Evolutionary conservation across 2,888 invertebrate species (phyloP).

Genomic region (Eumacrocentrus americanus): DNA sequence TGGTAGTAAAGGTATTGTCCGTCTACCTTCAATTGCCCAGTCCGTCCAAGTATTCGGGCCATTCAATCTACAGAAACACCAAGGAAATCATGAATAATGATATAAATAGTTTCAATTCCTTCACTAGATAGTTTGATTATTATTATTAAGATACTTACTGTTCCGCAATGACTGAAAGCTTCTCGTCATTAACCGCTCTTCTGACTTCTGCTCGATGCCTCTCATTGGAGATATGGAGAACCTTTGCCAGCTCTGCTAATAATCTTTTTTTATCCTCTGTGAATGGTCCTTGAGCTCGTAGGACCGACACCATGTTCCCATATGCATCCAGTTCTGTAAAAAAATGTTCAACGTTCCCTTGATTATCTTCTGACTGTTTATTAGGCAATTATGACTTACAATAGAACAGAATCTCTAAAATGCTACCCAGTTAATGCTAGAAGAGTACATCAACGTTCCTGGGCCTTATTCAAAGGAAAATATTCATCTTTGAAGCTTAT

Average conservation of each 20-base stretch:
- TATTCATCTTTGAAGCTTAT: too few species aligned
- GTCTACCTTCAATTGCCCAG: conserved; percentile 88
- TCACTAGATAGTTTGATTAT: too few species aligned
- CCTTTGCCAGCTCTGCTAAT: conserved; percentile 80
- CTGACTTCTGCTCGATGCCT: conserved; percentile 91
- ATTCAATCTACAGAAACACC: conserved; percentile 63
- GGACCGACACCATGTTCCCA: conserved; percentile 85
- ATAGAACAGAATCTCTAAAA: not conserved
- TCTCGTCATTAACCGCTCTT: conserved; percentile 90
- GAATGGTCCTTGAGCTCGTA: conserved; percentile 90
- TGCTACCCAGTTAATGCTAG: not conserved
- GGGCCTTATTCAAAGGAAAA: too few species aligned
- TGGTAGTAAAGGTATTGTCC: conserved; percentile 82
- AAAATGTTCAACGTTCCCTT: too few species aligned
- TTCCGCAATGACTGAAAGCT: conserved; percentile 85
- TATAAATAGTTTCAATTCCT: too few species aligned
- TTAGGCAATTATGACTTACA: conserved; percentile 2
- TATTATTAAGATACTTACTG: conserved; percentile 73
- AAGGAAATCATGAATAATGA: conserved; percentile 23
- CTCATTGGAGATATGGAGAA: conserved; percentile 86
- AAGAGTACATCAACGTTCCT: too few species aligned
- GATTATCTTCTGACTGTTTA: too few species aligned
- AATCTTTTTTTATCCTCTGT: conserved; percentile 83
- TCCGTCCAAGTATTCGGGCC: conserved; percentile 67
- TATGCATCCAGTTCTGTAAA: conserved; percentile 89